These are phyloP conservation scores for Carlito syrichta DNA, from an alignment of 2,113 vertebrate genomes.

Conservation along the genomic window DNA sequence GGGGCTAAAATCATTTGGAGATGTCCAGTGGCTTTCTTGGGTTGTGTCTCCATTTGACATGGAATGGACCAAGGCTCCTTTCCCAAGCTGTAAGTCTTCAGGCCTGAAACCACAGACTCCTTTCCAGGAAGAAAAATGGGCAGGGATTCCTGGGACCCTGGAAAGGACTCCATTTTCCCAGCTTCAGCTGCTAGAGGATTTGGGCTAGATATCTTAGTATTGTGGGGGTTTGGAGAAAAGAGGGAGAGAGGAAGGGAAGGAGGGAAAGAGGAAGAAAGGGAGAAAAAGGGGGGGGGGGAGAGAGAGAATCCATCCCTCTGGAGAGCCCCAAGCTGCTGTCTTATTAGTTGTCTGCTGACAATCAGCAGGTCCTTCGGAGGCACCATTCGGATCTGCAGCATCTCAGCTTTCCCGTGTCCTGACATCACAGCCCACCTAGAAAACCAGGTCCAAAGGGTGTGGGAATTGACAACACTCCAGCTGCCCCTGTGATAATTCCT, in stretches of 20 bases:
- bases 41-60: not conserved
- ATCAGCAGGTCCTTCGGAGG: not conserved
- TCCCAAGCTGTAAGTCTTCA: not conserved
- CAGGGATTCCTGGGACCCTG: not conserved
- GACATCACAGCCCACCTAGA: not conserved
- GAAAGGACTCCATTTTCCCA: not conserved
- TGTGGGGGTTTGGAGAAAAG: fast-evolving
- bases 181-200: not conserved
- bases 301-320: not conserved
- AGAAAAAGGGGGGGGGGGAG: not conserved
- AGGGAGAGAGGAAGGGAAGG: too few species aligned
- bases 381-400: not conserved
- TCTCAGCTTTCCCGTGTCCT: not conserved
- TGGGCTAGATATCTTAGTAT: not conserved
- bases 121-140: not conserved
- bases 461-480: not conserved
- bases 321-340: not conserved
- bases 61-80: not conserved
- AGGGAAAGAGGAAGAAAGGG: not conserved
- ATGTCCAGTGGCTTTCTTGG: not conserved
- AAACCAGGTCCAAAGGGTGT: not conserved
- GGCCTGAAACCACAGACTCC: not conserved
- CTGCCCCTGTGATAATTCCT: not conserved
- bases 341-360: not conserved
- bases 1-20: not conserved